Base-by-base conservation (phyloP, 2,113 vertebrate genomes). In the Phrynosoma platyrhinos region DNA sequence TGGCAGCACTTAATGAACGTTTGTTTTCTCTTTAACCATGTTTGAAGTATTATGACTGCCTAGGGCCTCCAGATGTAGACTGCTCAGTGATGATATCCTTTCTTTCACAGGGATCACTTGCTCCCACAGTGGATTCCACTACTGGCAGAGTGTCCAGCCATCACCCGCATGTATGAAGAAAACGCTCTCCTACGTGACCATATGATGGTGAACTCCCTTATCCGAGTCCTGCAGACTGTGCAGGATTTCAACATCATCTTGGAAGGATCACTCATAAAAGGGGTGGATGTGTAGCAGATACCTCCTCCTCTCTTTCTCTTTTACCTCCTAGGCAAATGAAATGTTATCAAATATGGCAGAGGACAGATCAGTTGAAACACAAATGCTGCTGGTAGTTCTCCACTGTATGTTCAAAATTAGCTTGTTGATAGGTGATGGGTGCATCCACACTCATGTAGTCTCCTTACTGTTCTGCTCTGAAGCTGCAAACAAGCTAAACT, bases 51-150 rank as follows among this genome's bases (percentile, higher is more conserved):
- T 58, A 74, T 27, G 21, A 9, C 16, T 1, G 9, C 66, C n/a
- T 27, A 18, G 7, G 9, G 20, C 4, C 69, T 87, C 53, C 9
- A 14, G 32, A 30, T 25, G 7, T 5, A 36, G 30, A 14, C 30
- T 68, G 16, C 13, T 62, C 13, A 62, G 3, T 62, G 58, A 62
- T 62, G 58, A 62, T 62, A 76, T 53, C 5, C 40, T 87, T 91
- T 64, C 20, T 27, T 92, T 92, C 79, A 0, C 94, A 99, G 99
- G 96, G 99, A 99, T 88, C 98, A 97, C 80, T 95, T 98, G 58
- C 96, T 99, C 42, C 93, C 98, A 18, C 98, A 98, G 93, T 99
- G 99, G 99, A 98, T 99, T 92, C 98, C 98, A 0, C 92, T 99
- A 86, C 92, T 99, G 94, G 97, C 98, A 0, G 98, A 98, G 84